These are phyloP conservation scores for Rallus crepitans DNA, from an alignment of 2,797 vertebrate genomes.

Conservation along the genomic window DNA sequence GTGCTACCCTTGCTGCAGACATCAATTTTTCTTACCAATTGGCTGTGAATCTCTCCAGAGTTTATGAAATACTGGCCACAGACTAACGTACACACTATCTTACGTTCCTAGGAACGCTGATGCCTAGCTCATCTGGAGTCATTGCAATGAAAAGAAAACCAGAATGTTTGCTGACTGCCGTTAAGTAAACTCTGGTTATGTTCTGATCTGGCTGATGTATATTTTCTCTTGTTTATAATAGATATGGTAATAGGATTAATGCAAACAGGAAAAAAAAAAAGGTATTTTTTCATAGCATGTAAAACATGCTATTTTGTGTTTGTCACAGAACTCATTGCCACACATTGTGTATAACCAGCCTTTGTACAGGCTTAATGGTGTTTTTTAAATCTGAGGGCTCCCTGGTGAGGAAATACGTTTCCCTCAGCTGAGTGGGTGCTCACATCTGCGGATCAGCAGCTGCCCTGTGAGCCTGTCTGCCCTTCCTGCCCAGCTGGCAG, in stretches of 20 bases:
- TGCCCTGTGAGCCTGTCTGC: background rate
- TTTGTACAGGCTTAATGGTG: background rate
- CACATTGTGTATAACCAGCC: background rate
- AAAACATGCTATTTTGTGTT: background rate
- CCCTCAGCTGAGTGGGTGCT: background rate
- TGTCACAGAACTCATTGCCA: background rate
- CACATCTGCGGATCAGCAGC: background rate
- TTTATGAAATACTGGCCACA: background rate
- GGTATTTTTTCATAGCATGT: background rate
- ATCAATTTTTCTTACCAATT: background rate
- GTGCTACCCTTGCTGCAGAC: background rate
- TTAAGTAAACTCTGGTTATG: background rate
- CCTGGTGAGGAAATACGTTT: background rate
- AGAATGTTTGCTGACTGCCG: background rate
- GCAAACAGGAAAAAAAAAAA: background rate
- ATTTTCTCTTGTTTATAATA: background rate
- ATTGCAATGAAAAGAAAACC: background rate
- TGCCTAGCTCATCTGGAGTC: background rate
- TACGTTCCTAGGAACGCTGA: background rate
- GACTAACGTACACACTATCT: background rate
- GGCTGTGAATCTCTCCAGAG: background rate
- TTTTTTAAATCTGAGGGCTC: background rate
- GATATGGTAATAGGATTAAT: background rate
- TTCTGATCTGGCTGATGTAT: background rate
- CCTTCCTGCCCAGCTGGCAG: background rate